Base-by-base conservation (phyloP, 2,888 invertebrate species). In the Oscheius myriophilus region DNA sequence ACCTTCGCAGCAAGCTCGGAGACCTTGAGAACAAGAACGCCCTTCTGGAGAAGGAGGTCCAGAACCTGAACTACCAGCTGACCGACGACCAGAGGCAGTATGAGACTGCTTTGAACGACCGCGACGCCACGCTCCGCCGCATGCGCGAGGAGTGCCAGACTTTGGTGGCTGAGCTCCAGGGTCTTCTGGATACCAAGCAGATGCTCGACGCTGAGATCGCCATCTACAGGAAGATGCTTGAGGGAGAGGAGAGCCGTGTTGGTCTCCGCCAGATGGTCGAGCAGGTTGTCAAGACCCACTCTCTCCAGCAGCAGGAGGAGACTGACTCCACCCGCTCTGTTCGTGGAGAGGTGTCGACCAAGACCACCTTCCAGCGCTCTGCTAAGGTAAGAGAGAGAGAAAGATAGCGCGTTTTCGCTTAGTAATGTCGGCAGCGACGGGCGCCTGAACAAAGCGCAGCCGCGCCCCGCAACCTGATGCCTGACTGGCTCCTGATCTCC, bases 161-260 rank as follows among this genome's bases (percentile, higher is more conserved):
- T 42, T 82, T 89, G 33, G 79, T 79, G 81, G 84, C 84, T 23
- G 85, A 85, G 61, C 79, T 79, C 39, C 79, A 79, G 58, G 85
- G 86, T 76, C 80, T 89, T 67, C 86, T 89, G 83, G 89, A 89
- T 81, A 88, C 88, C 79, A 90, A 90, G 79, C 87, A 89, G 69
- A 88, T 88, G 61, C 84, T 90, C 73, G 90, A 89, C 84, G 87
- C 89, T 66, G 89, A 89, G 84, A 89, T 89, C 75, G 89, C 89
- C 78, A 90, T 90, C 72, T 89, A 90, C 87, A 86, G 89, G 75
- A 89, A 89, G 77, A 87, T 89, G 84, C 82, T 89, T 80, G 90
- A 89, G 83, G 87, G 88, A 67, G 90, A 90, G 78, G 90, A 90
- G 84, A 89, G 87, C 86, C 87, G 80, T 67, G 78, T 76, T 33